Evolutionary conservation across 2,888 invertebrate species (phyloP), one percentile per base, ranked within the genome.

Genomic region (Cristatella mucedo): DNA sequence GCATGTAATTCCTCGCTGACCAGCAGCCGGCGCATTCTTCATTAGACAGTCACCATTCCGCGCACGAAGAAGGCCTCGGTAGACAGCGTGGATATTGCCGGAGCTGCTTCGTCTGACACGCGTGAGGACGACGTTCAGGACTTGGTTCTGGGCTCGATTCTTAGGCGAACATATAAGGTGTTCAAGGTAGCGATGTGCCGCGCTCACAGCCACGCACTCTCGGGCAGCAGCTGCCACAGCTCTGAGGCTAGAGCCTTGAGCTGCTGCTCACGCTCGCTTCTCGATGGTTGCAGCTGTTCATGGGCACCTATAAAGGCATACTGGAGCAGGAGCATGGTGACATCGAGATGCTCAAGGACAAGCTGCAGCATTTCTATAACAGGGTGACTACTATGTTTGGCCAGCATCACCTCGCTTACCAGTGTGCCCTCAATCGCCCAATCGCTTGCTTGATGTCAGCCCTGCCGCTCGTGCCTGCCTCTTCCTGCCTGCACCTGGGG

Each of bases 61-160:
- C 62, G 49, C 42, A 56, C 56, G 33, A 63, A 66, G 45, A 82
- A 80, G 68, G 72, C 73, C n/a, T n/a, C n/a, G n/a, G n/a, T n/a
- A n/a, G n/a, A n/a, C n/a, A n/a, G n/a, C n/a, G n/a, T n/a, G n/a
- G n/a, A n/a, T n/a, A n/a, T n/a, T n/a, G n/a, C n/a, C n/a, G n/a
- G n/a, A n/a, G n/a, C n/a, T n/a, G n/a, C n/a, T n/a, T n/a, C n/a
- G n/a, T n/a, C n/a, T n/a, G n/a, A n/a, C n/a, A n/a, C n/a, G n/a
- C n/a, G n/a, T 47, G 78, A 79, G 46, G 82, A 84, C 47, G 78
- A 85, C 61, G 76, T 89, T 1, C 79, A 80, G 49, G 80, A 80
- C 57, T 73, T 73, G 49, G 76, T 82, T 19, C 81, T 76, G 58
- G 73, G 74, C 44, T 72, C 78, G 5, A 71, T 81, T 21, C 66